These are phyloP conservation scores for Desmophyllum pertusum DNA, from an alignment of 92 coral and sea anemone genomes.

Conservation along the genomic window DNA sequence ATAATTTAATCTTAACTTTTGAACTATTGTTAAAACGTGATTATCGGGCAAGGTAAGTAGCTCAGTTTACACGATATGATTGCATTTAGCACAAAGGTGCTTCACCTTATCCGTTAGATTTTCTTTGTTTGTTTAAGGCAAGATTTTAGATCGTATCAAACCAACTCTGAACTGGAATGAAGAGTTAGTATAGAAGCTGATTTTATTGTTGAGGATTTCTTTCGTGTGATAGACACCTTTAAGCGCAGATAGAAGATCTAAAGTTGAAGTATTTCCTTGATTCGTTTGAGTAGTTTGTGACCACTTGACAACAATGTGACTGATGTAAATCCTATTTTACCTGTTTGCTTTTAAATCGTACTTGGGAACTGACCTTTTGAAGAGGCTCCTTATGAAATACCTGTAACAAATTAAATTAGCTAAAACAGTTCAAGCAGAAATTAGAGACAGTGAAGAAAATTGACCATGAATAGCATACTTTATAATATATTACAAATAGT, in stretches of 20 bases:
- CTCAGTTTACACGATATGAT: background rate
- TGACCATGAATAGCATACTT: background rate
- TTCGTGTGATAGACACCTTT: too few relatives aligned
- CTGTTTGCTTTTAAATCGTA: background rate
- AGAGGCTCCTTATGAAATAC: constrained; percentile 18
- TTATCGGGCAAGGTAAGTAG: constrained; percentile 8
- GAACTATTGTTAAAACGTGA: background rate
- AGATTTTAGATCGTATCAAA: background rate
- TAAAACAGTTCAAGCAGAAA: background rate
- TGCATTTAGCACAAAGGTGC: background rate
- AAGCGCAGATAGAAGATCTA: background rate
- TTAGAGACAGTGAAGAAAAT: background rate
- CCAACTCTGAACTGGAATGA: too few relatives aligned
- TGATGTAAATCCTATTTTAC: background rate
- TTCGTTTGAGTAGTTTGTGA: background rate
- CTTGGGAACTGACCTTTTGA: background rate
- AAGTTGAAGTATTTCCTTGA: background rate
- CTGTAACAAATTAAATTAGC: background rate
- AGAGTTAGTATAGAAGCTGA: background rate
- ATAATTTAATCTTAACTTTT: background rate
- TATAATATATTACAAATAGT: background rate
- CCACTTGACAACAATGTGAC: background rate
- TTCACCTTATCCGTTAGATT: background rate
- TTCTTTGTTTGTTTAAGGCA: background rate
- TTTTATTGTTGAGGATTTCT: background rate